phyloP scores from a whole-genome alignment of 2,888 invertebrate genomes.

The Hypomecis atomaria region DNA sequence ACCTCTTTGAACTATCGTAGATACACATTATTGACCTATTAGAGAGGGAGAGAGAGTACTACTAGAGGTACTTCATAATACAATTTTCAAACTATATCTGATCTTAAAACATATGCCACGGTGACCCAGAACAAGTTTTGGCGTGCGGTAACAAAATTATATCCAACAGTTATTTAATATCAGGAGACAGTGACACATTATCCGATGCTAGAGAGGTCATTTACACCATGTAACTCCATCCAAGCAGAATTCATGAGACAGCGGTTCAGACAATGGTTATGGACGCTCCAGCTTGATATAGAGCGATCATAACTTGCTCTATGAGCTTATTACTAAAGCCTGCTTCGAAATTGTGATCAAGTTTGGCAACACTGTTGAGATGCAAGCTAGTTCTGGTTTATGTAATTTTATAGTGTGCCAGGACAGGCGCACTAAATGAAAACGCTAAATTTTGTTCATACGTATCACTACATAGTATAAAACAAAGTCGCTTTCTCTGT shows the following conservation, averaged over 20 bases:
- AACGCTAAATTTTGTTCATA: too few species aligned
- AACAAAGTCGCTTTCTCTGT: too few species aligned
- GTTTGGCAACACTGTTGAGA: slow-evolving; percentile 16
- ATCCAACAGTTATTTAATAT: slow-evolving; percentile 17
- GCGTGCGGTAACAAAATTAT: slow-evolving; percentile 1
- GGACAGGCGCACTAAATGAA: too few species aligned
- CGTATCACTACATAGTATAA: too few species aligned
- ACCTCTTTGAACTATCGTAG: too few species aligned
- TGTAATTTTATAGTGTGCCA: too few species aligned
- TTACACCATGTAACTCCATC: slow-evolving; percentile 40
- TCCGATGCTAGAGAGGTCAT: slow-evolving; percentile 20
- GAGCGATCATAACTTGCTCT: slow-evolving; percentile 50
- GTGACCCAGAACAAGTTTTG: background rate
- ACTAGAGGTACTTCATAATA: too few species aligned
- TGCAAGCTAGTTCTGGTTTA: slow-evolving; percentile 9
- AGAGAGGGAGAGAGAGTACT: too few species aligned
- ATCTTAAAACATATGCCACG: background rate
- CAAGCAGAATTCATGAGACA: slow-evolving; percentile 59
- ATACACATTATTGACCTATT: too few species aligned
- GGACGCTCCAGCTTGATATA: slow-evolving; percentile 59
- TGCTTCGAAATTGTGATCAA: slow-evolving; percentile 20
- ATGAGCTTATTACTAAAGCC: slow-evolving; percentile 44
- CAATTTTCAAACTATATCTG: background rate
- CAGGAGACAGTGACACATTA: slow-evolving; percentile 6
- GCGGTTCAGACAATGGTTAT: slow-evolving; percentile 58